Evolutionary conservation across 2,797 vertebrate genomes (phyloP).

Genomic region (Dendrocincla fuliginosa): DNA sequence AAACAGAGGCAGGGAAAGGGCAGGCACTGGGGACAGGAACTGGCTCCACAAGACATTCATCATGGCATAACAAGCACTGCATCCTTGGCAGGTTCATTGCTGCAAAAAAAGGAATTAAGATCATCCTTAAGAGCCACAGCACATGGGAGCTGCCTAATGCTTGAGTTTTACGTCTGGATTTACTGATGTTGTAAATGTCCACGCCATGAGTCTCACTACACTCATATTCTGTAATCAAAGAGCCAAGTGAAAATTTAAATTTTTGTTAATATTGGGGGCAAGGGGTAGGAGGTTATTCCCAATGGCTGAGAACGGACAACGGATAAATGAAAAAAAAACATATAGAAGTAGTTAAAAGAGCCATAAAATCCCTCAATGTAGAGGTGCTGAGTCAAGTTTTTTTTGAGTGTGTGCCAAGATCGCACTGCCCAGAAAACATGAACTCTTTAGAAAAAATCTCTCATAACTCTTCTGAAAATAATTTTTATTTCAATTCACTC

Average conservation of each 20-base stretch:
- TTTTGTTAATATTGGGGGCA: not conserved
- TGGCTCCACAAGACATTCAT: not conserved
- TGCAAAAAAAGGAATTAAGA: not conserved
- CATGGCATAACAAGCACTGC: not conserved
- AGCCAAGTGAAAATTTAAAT: not conserved
- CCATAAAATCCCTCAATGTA: not conserved
- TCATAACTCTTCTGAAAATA: not conserved
- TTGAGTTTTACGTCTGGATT: not conserved
- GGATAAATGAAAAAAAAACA: not conserved
- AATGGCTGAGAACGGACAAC: not conserved
- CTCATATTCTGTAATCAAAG: not conserved
- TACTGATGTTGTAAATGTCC: not conserved
- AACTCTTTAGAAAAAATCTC: not conserved
- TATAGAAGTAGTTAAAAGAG: not conserved
- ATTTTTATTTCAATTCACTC: not conserved
- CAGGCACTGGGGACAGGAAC: not conserved
- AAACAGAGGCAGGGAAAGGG: not conserved
- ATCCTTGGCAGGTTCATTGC: not conserved
- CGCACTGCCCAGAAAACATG: not conserved
- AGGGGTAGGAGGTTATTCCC: not conserved
- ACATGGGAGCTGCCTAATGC: not conserved
- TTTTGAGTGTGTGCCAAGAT: not conserved
- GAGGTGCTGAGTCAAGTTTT: not conserved
- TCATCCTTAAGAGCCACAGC: not conserved
- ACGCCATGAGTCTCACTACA: not conserved